Evolutionary conservation across 2,797 vertebrate species (phyloP).

Genomic region (Alca torda): DNA sequence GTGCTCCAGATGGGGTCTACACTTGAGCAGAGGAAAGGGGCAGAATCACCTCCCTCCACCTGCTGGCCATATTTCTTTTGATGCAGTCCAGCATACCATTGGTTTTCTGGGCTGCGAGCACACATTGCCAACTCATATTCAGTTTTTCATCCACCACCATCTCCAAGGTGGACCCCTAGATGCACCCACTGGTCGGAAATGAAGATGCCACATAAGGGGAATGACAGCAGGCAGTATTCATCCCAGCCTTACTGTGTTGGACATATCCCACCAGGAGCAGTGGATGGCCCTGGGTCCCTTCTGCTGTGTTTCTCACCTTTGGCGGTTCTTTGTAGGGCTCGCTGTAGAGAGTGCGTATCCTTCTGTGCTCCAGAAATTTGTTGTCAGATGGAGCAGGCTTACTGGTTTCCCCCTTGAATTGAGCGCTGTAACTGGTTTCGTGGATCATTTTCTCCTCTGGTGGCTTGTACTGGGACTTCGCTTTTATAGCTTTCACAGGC

Average conservation of each 20-base stretch:
- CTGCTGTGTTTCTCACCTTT: conserved; percentile 78
- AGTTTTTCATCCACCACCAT: background rate
- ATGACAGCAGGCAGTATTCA: background rate
- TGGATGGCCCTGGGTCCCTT: background rate
- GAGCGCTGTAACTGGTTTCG: conserved; percentile 94
- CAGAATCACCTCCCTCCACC: accelerated
- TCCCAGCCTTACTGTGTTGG: background rate
- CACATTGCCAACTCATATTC: accelerated
- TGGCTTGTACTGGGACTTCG: conserved; percentile 89
- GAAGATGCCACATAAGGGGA: background rate
- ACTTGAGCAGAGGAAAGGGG: accelerated
- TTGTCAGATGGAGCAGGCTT: conserved; percentile 81
- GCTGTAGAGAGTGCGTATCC: conserved; percentile 95
- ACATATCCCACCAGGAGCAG: background rate
- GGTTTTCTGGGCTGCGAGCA: accelerated
- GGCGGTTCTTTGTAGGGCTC: conserved; percentile 88
- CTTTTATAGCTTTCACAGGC: conserved; percentile 87
- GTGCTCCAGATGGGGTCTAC: background rate
- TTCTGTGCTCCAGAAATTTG: conserved; percentile 87
- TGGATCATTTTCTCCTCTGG: conserved; percentile 86
- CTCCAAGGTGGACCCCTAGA: background rate
- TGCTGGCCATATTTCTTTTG: accelerated
- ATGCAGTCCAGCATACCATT: accelerated
- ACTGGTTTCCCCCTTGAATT: conserved; percentile 89
- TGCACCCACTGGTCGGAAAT: background rate